These are phyloP conservation scores for Heteronetta atricapilla DNA, from an alignment of 2,113 vertebrate genomes.

Conservation along the genomic window DNA sequence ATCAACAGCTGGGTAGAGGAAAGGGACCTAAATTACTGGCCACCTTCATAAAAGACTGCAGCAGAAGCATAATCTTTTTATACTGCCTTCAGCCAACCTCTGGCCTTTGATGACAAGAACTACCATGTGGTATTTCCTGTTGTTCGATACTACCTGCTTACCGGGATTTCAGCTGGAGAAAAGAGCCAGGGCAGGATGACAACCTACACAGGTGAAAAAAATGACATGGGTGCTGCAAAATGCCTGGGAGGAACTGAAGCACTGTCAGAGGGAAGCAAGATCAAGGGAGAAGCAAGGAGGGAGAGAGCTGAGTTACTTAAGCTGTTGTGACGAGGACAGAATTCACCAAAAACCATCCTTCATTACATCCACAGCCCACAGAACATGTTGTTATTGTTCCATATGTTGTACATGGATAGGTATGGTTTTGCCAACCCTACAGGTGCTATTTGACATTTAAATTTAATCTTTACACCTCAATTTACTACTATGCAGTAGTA, in stretches of 20 bases:
- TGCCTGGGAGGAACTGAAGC: background rate
- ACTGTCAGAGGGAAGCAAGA: background rate
- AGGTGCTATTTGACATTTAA: slow-evolving; percentile 13
- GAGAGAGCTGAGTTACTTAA: background rate
- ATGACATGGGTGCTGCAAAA: background rate
- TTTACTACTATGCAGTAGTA: background rate
- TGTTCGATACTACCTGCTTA: background rate
- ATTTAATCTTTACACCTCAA: slow-evolving; percentile 41
- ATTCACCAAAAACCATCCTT: background rate
- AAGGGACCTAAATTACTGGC: background rate
- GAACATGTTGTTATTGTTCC: background rate
- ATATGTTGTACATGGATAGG: background rate
- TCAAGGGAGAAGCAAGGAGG: background rate
- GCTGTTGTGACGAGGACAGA: background rate
- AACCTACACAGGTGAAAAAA: background rate
- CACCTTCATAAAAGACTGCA: background rate
- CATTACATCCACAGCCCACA: background rate
- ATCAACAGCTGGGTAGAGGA: background rate
- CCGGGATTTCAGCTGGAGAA: background rate
- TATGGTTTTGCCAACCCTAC: background rate
- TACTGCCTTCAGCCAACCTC: background rate
- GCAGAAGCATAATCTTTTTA: background rate
- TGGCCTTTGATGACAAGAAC: background rate
- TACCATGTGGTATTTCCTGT: background rate
- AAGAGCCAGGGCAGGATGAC: background rate